A percentile compares a stretch with the other conserved stretches of the same genome.
Conservation (phyloP, 2,888 invertebrate genomes). For the Dioctria linearis region DNA sequence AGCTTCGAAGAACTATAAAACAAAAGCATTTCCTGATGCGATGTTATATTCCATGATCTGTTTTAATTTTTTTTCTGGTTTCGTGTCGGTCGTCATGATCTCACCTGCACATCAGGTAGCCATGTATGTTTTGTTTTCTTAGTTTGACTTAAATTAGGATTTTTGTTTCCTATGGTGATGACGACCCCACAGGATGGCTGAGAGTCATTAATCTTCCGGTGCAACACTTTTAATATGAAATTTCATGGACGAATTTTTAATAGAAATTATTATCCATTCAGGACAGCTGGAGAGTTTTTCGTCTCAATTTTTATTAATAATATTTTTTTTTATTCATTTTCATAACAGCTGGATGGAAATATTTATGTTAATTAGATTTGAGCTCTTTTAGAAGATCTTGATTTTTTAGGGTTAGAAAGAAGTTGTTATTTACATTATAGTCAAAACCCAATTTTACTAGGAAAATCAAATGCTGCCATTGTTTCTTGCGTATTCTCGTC, state of each 20-base stretch:
- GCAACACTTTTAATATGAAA: constrained; percentile 40
- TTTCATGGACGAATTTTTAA: constrained; percentile 8
- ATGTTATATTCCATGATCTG: constrained; percentile 32
- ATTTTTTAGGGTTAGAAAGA: too few species aligned
- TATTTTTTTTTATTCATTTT: too few species aligned
- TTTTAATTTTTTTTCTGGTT: constrained; percentile 30
- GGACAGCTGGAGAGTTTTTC: too few species aligned
- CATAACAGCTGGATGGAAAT: too few species aligned
- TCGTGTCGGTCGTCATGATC: not conserved
- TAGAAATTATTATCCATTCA: too few species aligned
- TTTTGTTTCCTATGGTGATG: constrained; percentile 7
- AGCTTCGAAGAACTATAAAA: constrained; percentile 47
- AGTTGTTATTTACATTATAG: too few species aligned
- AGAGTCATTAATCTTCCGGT: constrained; percentile 41
- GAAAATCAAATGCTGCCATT: too few species aligned
- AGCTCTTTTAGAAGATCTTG: too few species aligned
- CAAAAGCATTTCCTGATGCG: constrained; percentile 50
- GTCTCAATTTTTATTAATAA: too few species aligned
- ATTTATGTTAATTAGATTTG: too few species aligned
- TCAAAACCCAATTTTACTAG: too few species aligned
- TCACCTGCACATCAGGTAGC: constrained; percentile 48
- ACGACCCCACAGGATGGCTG: constrained; percentile 37
- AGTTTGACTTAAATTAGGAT: not conserved
- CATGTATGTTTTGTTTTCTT: constrained; percentile 18
- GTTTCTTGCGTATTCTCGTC: too few species aligned